Evolutionary conservation across 2,113 vertebrate genomes (phyloP).

Genomic region (Nothobranchius furzeri): DNA sequence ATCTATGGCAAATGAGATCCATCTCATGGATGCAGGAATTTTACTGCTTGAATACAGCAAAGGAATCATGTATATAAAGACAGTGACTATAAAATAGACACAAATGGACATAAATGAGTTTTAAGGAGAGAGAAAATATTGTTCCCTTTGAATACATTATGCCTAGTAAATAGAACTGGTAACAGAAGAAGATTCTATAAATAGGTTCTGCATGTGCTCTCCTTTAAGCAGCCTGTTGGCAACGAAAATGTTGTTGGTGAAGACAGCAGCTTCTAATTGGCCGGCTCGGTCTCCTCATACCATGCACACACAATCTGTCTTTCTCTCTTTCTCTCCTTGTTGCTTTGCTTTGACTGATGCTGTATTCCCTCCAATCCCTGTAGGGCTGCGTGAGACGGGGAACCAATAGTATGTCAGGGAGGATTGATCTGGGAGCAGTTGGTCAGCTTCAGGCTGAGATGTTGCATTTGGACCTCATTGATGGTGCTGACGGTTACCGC

Average conservation of each 20-base stretch:
- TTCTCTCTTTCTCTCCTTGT: slow-evolving; percentile 11
- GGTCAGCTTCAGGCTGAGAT: slow-evolving; percentile 92
- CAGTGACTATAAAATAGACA: not conserved
- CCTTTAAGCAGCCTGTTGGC: slow-evolving; percentile 35
- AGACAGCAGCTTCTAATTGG: slow-evolving; percentile 66
- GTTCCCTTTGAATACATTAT: not conserved
- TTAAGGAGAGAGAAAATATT: not conserved
- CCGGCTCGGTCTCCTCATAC: slow-evolving; percentile 56
- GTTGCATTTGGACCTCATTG: slow-evolving; percentile 93
- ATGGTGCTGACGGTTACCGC: slow-evolving; percentile 84
- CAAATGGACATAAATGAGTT: not conserved
- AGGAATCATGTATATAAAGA: not conserved
- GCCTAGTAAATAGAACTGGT: slow-evolving; percentile 11
- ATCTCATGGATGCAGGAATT: no score
- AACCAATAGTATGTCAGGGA: slow-evolving; percentile 79
- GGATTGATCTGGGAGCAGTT: slow-evolving; percentile 82
- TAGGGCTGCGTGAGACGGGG: slow-evolving; percentile 86
- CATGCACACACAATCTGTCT: slow-evolving; percentile 29
- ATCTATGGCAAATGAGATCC: no score
- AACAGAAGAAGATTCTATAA: slow-evolving; percentile 7
- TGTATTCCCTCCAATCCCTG: slow-evolving; percentile 63
- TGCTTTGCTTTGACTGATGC: slow-evolving; percentile 47
- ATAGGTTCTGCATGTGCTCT: slow-evolving; percentile 1
- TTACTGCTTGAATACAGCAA: not conserved
- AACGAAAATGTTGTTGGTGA: slow-evolving; percentile 50